phyloP scores from a whole-genome alignment of 2,888 invertebrate genomes.

The Nymphalis polychloros region DNA sequence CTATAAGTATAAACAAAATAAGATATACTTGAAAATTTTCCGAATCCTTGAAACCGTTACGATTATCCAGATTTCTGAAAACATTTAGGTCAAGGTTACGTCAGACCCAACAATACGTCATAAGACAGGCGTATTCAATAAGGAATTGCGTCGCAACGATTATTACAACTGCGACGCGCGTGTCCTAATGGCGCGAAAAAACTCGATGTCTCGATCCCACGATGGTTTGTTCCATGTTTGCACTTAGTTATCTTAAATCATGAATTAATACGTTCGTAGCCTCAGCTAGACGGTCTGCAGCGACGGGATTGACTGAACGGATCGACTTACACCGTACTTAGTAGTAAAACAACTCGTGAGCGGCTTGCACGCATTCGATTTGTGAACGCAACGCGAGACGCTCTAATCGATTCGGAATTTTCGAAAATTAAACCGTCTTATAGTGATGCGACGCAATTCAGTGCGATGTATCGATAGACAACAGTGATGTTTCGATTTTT shows the following conservation, averaged over 20 bases:
- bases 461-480: slow-evolving; percentile 26
- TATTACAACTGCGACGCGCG: slow-evolving; percentile 33
- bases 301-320: slow-evolving; percentile 44
- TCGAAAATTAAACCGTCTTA: slow-evolving; percentile 40
- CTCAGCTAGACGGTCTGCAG: slow-evolving; percentile 46
- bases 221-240: slow-evolving; percentile 46
- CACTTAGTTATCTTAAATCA: slow-evolving; percentile 60
- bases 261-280: slow-evolving; percentile 58
- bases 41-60: slow-evolving; percentile 3
- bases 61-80: not conserved
- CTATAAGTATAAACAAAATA: too few species aligned
- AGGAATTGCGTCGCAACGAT: slow-evolving; percentile 17
- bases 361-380: slow-evolving; percentile 62
- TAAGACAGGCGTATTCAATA: not conserved
- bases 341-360: slow-evolving; percentile 65
- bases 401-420: slow-evolving; percentile 36
- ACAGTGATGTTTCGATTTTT: slow-evolving; percentile 8
- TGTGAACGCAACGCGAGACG: slow-evolving; percentile 29
- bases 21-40: not conserved
- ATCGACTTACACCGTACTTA: slow-evolving; percentile 44
- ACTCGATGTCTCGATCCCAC: slow-evolving; percentile 49
- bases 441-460: slow-evolving; percentile 27
- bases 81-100: slow-evolving; percentile 7
- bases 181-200: slow-evolving; percentile 48
- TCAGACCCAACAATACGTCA: not conserved